Evolutionary conservation across 2,888 invertebrate species (phyloP).

Genomic region (Venustoraphidia nigricollis): DNA sequence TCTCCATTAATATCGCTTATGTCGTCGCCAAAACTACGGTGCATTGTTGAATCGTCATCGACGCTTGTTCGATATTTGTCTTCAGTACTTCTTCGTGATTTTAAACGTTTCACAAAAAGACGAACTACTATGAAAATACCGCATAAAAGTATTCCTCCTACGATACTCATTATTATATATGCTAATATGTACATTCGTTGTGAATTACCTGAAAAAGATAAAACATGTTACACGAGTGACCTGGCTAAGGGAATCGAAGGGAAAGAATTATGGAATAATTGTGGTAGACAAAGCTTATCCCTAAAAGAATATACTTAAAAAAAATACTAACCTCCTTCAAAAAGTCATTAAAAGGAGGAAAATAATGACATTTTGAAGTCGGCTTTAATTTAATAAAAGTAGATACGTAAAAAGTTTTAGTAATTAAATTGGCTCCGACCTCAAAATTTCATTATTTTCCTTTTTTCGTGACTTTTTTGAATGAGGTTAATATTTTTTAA

Average conservation of each 20-base stretch:
- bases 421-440: no score
- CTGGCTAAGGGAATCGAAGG: background rate
- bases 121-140: constrained; percentile 55
- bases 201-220: constrained; percentile 44
- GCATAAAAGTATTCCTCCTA: constrained; percentile 54
- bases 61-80: constrained; percentile 52
- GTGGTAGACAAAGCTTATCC: background rate
- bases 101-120: constrained; percentile 43
- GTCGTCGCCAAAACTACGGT: constrained; percentile 73
- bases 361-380: no score
- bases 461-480: no score
- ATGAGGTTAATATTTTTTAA: no score
- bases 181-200: constrained; percentile 55
- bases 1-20: constrained; percentile 75
- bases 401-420: no score
- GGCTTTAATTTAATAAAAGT: no score
- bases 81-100: constrained; percentile 40
- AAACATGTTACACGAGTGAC: no score
- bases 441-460: no score
- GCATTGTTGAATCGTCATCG: constrained; percentile 58
- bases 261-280: constrained; percentile 2
- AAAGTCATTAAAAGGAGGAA: no score
- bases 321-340: no score
- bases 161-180: constrained; percentile 64
- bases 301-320: no score